These are phyloP conservation scores for Alexandromys fortis DNA, from an alignment of 2,113 vertebrate genomes.

Conservation along the genomic window DNA sequence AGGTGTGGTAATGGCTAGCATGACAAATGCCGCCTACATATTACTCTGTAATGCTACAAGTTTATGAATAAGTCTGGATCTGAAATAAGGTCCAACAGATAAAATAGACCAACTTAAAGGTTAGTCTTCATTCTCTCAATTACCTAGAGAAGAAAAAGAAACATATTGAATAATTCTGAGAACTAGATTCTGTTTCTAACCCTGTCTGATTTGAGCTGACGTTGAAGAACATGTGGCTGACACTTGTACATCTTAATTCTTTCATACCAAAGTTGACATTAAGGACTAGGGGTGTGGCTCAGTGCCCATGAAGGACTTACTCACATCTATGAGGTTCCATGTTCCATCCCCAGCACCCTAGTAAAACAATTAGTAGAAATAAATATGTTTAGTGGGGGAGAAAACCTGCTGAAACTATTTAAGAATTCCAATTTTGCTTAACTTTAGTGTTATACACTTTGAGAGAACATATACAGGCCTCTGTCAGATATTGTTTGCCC, in stretches of 20 bases:
- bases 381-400: background rate
- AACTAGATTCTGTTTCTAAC: constrained; percentile 45
- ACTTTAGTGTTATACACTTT: constrained; percentile 37
- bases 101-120: constrained; percentile 28
- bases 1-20: constrained; percentile 43
- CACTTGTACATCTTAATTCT: background rate
- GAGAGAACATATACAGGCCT: constrained; percentile 23
- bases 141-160: constrained; percentile 21
- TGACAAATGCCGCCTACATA: constrained; percentile 51
- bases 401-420: constrained; percentile 19
- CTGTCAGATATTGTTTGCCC: background rate
- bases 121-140: constrained; percentile 32
- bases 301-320: background rate
- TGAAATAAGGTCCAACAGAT: constrained; percentile 43
- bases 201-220: constrained; percentile 7
- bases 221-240: background rate
- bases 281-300: background rate
- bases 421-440: constrained; percentile 51
- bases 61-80: constrained; percentile 48
- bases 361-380: background rate
- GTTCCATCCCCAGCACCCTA: background rate
- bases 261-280: constrained; percentile 2
- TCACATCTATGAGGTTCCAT: background rate
- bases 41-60: constrained; percentile 48
- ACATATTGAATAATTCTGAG: background rate